Percentiles rank a stretch among this genome's conserved stretches.
Evolutionary conservation across 2,113 vertebrate species (phyloP).

Genomic region (Pantherophis guttatus): DNA sequence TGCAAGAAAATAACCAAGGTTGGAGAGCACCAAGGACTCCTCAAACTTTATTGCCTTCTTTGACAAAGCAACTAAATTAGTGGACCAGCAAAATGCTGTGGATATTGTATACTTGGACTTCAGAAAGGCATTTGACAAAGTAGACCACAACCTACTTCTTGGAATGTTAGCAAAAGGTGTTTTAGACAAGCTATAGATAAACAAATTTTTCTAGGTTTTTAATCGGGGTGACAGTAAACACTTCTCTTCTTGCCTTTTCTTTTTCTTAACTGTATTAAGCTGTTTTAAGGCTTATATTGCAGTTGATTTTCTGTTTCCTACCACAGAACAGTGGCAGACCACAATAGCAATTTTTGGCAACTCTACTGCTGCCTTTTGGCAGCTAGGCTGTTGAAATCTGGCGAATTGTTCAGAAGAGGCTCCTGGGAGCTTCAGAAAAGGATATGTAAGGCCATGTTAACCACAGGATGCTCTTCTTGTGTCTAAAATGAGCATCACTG

Average conservation of each 20-base stretch:
- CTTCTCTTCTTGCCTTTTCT: not conserved
- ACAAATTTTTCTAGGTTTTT: not conserved
- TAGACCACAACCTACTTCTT: too few species aligned
- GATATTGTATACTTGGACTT: too few species aligned
- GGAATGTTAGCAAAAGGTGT: too few species aligned
- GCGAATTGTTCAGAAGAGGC: not conserved
- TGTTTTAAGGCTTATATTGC: not conserved
- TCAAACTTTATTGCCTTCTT: too few species aligned
- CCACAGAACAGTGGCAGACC: not conserved
- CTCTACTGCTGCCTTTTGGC: not conserved
- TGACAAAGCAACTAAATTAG: too few species aligned
- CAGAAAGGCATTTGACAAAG: too few species aligned
- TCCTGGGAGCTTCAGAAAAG: not conserved
- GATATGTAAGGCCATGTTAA: not conserved
- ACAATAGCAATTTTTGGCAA: not conserved
- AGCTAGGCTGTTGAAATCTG: not conserved
- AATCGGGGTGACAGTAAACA: not conserved
- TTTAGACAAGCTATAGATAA: too few species aligned
- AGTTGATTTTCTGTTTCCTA: not conserved
- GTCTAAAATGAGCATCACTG: not conserved
- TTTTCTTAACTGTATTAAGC: not conserved
- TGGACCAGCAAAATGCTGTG: too few species aligned
- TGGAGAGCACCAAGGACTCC: too few species aligned
- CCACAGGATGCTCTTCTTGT: not conserved
- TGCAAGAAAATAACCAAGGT: too few species aligned